Percentiles rank a stretch among this genome's conserved stretches.
Conservation (phyloP, 1,140 invertebrate species). For the Pollicipes pollicipes region DNA sequence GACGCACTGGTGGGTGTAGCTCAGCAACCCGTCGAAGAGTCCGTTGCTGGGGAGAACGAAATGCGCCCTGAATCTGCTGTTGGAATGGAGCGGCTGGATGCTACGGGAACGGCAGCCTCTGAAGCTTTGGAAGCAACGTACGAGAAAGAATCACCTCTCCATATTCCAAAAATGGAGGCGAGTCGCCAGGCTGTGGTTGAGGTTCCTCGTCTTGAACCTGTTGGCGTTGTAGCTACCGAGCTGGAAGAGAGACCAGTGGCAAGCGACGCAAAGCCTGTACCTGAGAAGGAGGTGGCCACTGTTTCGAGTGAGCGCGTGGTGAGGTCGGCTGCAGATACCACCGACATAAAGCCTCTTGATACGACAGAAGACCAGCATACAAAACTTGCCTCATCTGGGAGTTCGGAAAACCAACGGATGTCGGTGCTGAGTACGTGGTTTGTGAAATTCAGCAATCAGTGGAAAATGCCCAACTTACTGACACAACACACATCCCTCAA, state of each 20-base stretch:
- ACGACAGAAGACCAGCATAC: background rate
- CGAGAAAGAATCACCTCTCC: background rate
- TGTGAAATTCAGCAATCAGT: background rate
- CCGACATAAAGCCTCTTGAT: background rate
- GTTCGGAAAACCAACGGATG: background rate
- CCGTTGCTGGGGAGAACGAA: background rate
- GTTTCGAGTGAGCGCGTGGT: background rate
- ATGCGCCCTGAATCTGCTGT: too few species aligned
- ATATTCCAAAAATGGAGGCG: background rate
- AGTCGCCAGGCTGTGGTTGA: background rate
- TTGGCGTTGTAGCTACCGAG: background rate
- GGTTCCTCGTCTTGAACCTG: background rate
- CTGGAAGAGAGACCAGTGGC: background rate
- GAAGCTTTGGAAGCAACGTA: background rate
- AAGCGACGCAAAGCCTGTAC: background rate
- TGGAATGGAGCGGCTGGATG: background rate
- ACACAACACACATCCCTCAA: background rate
- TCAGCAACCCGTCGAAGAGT: background rate
- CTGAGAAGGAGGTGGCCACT: background rate
- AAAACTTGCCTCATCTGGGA: background rate
- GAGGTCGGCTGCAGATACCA: background rate
- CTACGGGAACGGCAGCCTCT: too few species aligned
- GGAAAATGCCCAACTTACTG: background rate
- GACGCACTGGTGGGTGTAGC: background rate
- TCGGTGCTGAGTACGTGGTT: background rate